Conservation (phyloP, 2,113 vertebrate genomes). For the Scomber japonicus region DNA sequence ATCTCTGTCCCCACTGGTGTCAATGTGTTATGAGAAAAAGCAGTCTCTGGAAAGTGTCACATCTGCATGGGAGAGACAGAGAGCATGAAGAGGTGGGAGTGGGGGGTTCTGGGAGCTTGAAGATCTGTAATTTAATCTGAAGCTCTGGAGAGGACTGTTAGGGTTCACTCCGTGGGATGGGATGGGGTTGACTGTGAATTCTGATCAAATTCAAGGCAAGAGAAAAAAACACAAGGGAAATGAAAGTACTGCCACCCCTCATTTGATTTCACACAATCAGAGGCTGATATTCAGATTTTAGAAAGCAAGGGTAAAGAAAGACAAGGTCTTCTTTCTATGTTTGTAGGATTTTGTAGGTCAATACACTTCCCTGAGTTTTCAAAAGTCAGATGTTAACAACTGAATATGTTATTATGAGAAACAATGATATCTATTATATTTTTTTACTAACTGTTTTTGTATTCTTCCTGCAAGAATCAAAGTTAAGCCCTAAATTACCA, state of each 20-base stretch:
- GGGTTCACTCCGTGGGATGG: constrained; percentile 67
- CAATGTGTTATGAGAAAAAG: constrained; percentile 68
- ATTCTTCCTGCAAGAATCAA: neutral
- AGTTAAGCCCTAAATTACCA: neutral
- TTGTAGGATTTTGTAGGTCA: constrained; percentile 16
- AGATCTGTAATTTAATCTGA: constrained; percentile 83
- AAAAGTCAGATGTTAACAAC: neutral
- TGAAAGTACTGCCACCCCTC: constrained; percentile 35
- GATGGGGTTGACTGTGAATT: constrained; percentile 56
- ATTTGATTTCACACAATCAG: constrained; percentile 49
- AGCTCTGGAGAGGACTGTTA: constrained; percentile 68
- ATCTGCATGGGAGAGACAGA: constrained; percentile 68
- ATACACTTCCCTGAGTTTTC: neutral
- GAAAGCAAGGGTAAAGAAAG: neutral
- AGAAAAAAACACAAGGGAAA: constrained; percentile 43
- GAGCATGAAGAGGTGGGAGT: constrained; percentile 4
- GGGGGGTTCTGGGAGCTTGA: constrained; percentile 60
- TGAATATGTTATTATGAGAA: neutral
- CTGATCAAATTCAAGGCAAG: constrained; percentile 66
- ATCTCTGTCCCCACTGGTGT: constrained; percentile 52
- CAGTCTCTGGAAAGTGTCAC: constrained; percentile 76
- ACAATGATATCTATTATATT: no score
- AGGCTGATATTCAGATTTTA: constrained; percentile 13
- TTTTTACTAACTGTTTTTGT: neutral
- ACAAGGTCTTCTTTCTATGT: constrained; percentile 5